Conservation (phyloP, 2,888 invertebrate species). For the Cephus pulcher region DNA sequence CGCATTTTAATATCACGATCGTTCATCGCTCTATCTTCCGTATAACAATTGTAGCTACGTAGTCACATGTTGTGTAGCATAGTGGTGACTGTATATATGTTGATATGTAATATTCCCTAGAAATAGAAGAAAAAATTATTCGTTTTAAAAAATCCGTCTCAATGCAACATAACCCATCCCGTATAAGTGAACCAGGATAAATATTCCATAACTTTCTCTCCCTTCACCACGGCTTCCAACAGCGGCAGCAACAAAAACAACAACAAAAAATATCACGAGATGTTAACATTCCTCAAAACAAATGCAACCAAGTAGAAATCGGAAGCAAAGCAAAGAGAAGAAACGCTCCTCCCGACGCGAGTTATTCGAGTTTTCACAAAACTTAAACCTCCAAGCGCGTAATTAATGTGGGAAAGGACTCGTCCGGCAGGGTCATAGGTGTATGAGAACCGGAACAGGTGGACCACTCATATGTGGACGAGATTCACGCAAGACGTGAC, state of each 20-base stretch:
- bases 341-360: not conserved
- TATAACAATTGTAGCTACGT: slow-evolving; percentile 17
- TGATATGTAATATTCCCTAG: slow-evolving; percentile 64
- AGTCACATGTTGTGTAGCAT: slow-evolving; percentile 53
- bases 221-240: not conserved
- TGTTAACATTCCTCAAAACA: slow-evolving; percentile 22
- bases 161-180: not conserved
- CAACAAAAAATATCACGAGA: slow-evolving; percentile 28
- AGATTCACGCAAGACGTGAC: slow-evolving; percentile 46
- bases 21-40: not conserved
- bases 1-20: not conserved
- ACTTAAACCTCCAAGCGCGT: slow-evolving; percentile 38
- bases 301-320: slow-evolving; percentile 6
- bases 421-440: slow-evolving; percentile 52
- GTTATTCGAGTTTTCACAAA: slow-evolving; percentile 34
- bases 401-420: slow-evolving; percentile 58
- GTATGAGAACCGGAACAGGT: slow-evolving; percentile 62
- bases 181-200: not conserved
- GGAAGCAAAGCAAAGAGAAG: not conserved
- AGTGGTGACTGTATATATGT: slow-evolving; percentile 65
- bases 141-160: slow-evolving; percentile 33
- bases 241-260: not conserved
- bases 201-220: slow-evolving; percentile 5
- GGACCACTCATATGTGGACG: slow-evolving; percentile 32
- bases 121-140: slow-evolving; percentile 45